Evolutionary conservation across 2,113 vertebrate species (phyloP).

Genomic region (Anarrhichthys ocellatus): DNA sequence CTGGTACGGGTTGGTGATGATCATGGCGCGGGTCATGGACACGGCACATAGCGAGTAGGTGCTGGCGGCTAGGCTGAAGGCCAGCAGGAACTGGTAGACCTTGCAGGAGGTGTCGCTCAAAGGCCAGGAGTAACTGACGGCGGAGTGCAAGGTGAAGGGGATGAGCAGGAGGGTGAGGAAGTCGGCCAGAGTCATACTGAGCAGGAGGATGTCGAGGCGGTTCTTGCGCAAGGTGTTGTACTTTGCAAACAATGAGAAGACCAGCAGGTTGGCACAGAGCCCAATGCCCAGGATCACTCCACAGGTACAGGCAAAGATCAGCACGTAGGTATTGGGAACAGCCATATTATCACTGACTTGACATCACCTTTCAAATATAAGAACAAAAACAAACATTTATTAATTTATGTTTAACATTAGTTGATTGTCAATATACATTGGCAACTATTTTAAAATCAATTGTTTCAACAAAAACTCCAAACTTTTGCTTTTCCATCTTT

Average conservation of each 20-base stretch:
- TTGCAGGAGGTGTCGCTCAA: slow-evolving; percentile 81
- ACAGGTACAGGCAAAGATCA: slow-evolving; percentile 82
- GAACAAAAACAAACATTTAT: background rate
- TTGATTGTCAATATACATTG: background rate
- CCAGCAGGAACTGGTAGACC: slow-evolving; percentile 84
- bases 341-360: slow-evolving; percentile 54
- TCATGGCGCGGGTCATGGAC: slow-evolving; percentile 80
- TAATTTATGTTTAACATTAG: background rate
- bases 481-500: background rate
- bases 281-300: slow-evolving; percentile 81
- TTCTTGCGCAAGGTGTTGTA: slow-evolving; percentile 82
- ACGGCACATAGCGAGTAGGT: slow-evolving; percentile 85
- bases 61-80: slow-evolving; percentile 83
- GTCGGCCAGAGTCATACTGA: slow-evolving; percentile 84
- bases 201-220: slow-evolving; percentile 80
- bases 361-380: slow-evolving; percentile 48
- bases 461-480: background rate
- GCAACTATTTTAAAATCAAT: background rate
- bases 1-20: slow-evolving; percentile 79
- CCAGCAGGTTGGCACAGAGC: slow-evolving; percentile 82
- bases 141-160: slow-evolving; percentile 80
- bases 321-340: slow-evolving; percentile 70
- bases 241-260: slow-evolving; percentile 83
- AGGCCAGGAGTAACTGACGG: slow-evolving; percentile 80
- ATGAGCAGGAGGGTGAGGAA: slow-evolving; percentile 82